Base-by-base conservation (phyloP, 2,888 invertebrate species). In the Brachylomia viminalis region DNA sequence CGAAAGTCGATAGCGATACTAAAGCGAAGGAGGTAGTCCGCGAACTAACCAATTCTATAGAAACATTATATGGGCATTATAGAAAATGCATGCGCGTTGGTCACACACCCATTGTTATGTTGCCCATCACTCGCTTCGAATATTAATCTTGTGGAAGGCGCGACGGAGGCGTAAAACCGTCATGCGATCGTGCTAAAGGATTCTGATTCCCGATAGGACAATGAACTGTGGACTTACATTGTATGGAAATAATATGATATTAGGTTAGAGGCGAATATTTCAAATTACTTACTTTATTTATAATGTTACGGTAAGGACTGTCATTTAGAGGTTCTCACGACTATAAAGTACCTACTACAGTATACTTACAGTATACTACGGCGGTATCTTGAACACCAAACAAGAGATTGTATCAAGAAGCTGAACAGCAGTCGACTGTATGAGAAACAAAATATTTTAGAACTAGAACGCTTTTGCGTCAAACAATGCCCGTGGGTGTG, bases 11-110 rank as follows among this genome's bases (percentile, higher is more conserved):
- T 90, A 91, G 88, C 92, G 91, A 92, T 91, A 96, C 95, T 95
- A 93, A 92, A 92, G 90, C 91, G 84, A 85, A 84, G 89, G 90
- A 93, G 93, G 92, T 90, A 88, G 87, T 94, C 92, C 93, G 94
- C 92, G 91, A 93, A 90, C 92, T 90, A 92, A 84, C 91, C 95
- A 94, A 95, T 95, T 94, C 95, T 93, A 95, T 95, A 94, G 94
- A 91, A 95, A 93, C 95, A 95, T 95, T 94, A 95, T 95, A 96
- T 95, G 96, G 96, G 94, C 93, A 95, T 96, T 96, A 96, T 95
- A 94, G 94, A 93, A 95, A 95, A 96, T 95, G 95, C 95, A 95
- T 94, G 95, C 95, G 95, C 94, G 92, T 93, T 93, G 94, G 93
- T 91, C 92, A 91, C 91, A 90, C 91, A 91, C 89, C 95, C 92